These are phyloP conservation scores for Pasiphila rectangulata DNA, from an alignment of 2,888 invertebrate species.

Conservation along the genomic window DNA sequence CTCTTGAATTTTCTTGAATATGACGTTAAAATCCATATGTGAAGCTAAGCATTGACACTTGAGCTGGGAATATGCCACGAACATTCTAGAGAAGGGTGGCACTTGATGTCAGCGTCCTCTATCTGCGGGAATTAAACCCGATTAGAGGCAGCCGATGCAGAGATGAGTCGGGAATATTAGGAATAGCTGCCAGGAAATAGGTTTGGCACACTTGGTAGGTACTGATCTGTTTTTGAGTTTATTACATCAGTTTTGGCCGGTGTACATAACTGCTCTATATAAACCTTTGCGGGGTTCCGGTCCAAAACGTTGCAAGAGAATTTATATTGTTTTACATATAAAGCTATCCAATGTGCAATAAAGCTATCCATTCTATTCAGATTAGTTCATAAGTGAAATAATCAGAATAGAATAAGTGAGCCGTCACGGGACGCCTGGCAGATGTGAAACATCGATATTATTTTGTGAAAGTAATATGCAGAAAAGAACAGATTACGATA, in stretches of 20 bases:
- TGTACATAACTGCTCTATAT: background rate
- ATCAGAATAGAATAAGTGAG: no score
- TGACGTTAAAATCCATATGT: slow-evolving; percentile 13
- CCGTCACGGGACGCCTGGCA: no score
- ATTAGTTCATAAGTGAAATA: no score
- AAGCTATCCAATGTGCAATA: no score
- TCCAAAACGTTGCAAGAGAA: background rate
- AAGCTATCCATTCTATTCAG: no score
- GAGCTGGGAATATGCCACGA: slow-evolving; percentile 22
- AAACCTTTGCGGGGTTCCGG: background rate
- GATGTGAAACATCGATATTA: no score
- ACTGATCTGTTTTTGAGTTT: slow-evolving; percentile 3
- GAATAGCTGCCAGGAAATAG: slow-evolving; percentile 9
- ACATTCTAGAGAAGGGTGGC: slow-evolving; percentile 18
- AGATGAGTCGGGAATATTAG: slow-evolving; percentile 8
- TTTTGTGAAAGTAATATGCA: no score
- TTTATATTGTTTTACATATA: no score
- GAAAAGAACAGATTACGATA: no score
- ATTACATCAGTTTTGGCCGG: slow-evolving; percentile 2
- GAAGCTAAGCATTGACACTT: slow-evolving; percentile 23
- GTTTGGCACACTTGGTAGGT: background rate
- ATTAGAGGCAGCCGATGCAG: slow-evolving; percentile 16
- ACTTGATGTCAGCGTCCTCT: slow-evolving; percentile 20
- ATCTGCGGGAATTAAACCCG: slow-evolving; percentile 21
- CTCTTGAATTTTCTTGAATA: slow-evolving; percentile 12